Base-by-base conservation (phyloP, 2,888 invertebrate species). In the Agriopis leucophaearia region DNA sequence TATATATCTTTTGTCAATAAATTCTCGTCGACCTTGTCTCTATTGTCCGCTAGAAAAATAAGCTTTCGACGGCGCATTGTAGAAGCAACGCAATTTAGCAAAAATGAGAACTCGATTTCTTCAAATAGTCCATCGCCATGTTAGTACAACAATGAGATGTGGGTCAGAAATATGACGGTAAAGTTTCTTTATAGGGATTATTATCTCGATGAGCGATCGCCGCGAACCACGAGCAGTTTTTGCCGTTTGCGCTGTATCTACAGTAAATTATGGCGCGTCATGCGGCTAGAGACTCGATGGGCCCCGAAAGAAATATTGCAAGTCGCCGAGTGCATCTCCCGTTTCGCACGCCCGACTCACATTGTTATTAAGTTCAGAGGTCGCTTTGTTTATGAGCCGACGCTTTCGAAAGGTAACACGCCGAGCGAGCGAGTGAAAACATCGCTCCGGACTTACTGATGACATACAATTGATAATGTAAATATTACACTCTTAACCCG, bases 291-390 rank as follows among this genome's bases (percentile, higher is more conserved):
- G 85, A 84, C 83, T 83, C 88, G 87, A 90, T 89, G 86, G 86
- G 85, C 80, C 78, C 81, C 74, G 78, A 90, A 91, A 92, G 91
- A 92, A 88, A 88, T 92, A 92, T 91, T 86, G 88, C 89, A 87
- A 87, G 86, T 87, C 89, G 82, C 82, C 83, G 82, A 88, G 86
- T 87, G 88, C 90, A 91, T 94, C 92, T 91, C 87, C 90, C 84
- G 90, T 92, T 92, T 92, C 92, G 92, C 92, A 92, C 93, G 92
- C 88, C 88, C 88, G 88, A 86, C 84, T 90, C 88, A 89, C 90
- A 91, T 92, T 94, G 92, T 91, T 92, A 89, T 91, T 89, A 90
- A 92, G 93, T 90, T 94, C 94, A 92, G 82, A 94, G 92, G 90
- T 94, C 90, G 88, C 82, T 88, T 90, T 90, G 92, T 93, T 93